These are phyloP conservation scores for Petrolisthes cinctipes DNA, from an alignment of 2,888 invertebrate species.

Conservation along the genomic window DNA sequence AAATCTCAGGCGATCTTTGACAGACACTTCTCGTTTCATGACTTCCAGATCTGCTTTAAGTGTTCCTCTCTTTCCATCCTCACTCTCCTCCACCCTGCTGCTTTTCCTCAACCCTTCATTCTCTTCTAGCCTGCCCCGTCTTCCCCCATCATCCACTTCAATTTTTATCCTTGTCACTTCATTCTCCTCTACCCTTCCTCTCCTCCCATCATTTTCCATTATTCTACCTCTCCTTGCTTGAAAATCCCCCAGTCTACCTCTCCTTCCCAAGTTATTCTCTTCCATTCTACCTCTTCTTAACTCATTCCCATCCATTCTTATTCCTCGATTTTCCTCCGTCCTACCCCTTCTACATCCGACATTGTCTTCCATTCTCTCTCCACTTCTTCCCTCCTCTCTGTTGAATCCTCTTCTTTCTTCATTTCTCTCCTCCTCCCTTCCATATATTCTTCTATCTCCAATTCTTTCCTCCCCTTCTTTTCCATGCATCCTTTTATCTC, in stretches of 20 bases:
- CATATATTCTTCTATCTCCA: neutral
- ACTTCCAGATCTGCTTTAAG: neutral
- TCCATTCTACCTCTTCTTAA: neutral
- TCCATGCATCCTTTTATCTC: neutral
- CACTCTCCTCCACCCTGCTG: constrained; percentile 10
- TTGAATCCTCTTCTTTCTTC: neutral
- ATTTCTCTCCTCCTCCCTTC: constrained; percentile 9
- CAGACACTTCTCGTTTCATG: constrained; percentile 9
- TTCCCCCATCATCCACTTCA: neutral
- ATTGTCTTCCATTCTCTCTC: neutral
- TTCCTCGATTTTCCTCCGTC: too few species aligned
- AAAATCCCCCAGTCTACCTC: neutral
- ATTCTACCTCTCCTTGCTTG: neutral
- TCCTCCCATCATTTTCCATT: neutral
- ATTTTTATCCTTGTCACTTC: neutral
- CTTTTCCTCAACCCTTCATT: constrained; percentile 29
- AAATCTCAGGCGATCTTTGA: neutral
- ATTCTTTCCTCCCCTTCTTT: constrained; percentile 5
- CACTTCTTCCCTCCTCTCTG: constrained; percentile 6
- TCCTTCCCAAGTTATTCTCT: neutral
- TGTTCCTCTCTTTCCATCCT: constrained; percentile 1
- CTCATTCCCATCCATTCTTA: neutral
- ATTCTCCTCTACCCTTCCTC: neutral
- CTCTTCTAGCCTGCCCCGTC: neutral
- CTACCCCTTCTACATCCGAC: neutral